Evolutionary conservation across 2,797 vertebrate species (phyloP).

Genomic region (Cottoperca gobio): DNA sequence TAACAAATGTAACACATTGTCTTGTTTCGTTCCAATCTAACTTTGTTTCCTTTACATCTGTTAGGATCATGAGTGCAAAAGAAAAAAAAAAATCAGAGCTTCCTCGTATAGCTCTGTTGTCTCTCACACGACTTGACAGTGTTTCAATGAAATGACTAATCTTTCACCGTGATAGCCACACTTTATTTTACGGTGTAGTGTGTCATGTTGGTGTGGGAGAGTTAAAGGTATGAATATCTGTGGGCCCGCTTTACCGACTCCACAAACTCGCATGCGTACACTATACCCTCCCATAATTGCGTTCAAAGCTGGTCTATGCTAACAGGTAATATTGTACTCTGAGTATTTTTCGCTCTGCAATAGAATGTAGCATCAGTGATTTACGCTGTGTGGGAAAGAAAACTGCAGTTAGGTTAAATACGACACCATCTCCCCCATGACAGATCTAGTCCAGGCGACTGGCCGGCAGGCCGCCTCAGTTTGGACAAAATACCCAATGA

Average conservation of each 20-base stretch:
- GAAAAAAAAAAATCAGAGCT: conserved; percentile 31
- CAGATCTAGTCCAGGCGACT: conserved; percentile 41
- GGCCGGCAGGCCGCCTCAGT: conserved; percentile 46
- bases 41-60: conserved; percentile 11
- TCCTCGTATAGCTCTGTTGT: conserved; percentile 39
- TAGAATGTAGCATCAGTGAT: conserved; percentile 84
- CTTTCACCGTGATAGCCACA: conserved; percentile 24
- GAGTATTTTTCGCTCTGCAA: conserved; percentile 80
- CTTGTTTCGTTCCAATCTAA: conserved; percentile 46
- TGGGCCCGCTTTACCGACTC: conserved; percentile 45
- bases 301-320: conserved; percentile 60
- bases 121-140: conserved; percentile 37
- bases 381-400: conserved; percentile 67
- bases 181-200: conserved; percentile 26
- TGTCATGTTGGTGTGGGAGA: conserved; percentile 40
- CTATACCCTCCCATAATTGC: conserved; percentile 54
- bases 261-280: conserved; percentile 29
- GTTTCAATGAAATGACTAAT: conserved; percentile 35
- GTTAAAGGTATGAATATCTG: conserved; percentile 42
- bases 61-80: conserved; percentile 27
- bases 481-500: conserved; percentile 78
- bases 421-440: conserved; percentile 62
- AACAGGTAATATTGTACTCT: conserved; percentile 65
- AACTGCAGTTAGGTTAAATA: conserved; percentile 77
- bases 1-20: conserved; percentile 42